phyloP scores from a whole-genome alignment of 2,888 invertebrate species.

The Pollenia angustigena region DNA sequence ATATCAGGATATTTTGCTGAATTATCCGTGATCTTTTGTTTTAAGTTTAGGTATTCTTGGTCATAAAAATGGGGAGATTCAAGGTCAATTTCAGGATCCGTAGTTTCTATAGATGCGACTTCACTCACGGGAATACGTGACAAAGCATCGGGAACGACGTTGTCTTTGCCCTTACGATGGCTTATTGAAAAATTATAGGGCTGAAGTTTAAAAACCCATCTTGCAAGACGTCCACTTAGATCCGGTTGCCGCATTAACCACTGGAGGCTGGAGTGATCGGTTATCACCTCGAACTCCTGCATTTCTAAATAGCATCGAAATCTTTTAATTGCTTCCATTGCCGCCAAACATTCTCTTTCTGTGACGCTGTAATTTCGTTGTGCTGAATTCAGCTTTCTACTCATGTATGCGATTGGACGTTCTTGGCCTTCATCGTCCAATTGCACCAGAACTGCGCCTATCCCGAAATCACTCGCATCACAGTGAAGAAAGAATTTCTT shows the following conservation, averaged over 20 bases:
- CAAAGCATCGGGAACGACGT: conserved; percentile 18
- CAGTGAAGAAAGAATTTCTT: conserved; percentile 18
- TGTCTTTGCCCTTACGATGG: conserved; percentile 44
- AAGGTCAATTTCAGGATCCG: conserved; percentile 31
- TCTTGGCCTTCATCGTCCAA: background rate
- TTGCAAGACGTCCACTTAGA: background rate
- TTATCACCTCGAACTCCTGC: conserved; percentile 12
- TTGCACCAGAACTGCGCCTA: background rate
- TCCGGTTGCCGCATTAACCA: conserved; percentile 14
- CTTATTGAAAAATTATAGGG: conserved; percentile 19
- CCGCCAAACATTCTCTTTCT: conserved; percentile 4
- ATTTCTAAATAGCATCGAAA: conserved; percentile 17
- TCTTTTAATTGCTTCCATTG: conserved; percentile 10
- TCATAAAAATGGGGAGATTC: no score
- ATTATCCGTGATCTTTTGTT: background rate
- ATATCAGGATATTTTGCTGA: conserved; percentile 16
- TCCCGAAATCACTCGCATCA: conserved; percentile 17
- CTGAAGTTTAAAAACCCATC: no score
- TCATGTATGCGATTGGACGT: background rate
- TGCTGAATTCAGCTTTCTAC: background rate
- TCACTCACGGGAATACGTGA: background rate
- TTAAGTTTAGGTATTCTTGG: no score
- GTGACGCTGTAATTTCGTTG: conserved; percentile 11
- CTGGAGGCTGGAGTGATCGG: conserved; percentile 17
- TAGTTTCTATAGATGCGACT: background rate